Percentiles rank a stretch among this genome's conserved stretches.
Evolutionary conservation across 2,888 invertebrate genomes (phyloP).

Genomic region (Tipula vernalis): DNA sequence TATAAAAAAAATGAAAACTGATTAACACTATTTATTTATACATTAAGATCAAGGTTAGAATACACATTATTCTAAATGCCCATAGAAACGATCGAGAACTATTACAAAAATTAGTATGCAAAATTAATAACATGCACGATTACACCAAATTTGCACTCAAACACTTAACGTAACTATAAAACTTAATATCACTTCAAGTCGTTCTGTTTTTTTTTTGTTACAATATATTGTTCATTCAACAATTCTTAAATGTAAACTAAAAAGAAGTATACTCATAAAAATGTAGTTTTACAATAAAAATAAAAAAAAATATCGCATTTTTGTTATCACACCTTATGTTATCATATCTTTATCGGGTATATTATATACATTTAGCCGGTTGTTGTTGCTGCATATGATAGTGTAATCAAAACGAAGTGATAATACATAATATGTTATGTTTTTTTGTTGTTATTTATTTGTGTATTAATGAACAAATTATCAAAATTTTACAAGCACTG

Average conservation of each 20-base stretch:
- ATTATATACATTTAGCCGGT: not conserved
- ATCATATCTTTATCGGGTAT: slow-evolving; percentile 19
- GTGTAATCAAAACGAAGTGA: not conserved
- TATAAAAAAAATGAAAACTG: not conserved
- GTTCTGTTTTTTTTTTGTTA: too few relatives aligned
- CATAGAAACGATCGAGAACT: not conserved
- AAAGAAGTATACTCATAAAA: not conserved
- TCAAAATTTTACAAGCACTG: not conserved
- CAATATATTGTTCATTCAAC: not conserved
- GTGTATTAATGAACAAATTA: not conserved
- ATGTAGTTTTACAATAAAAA: not conserved
- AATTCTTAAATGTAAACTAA: slow-evolving; percentile 4
- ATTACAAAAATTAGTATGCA: not conserved
- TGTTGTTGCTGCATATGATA: not conserved
- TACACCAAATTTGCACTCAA: not conserved
- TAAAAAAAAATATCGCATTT: slow-evolving; percentile 11
- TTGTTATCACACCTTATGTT: slow-evolving; percentile 20
- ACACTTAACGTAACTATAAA: not conserved
- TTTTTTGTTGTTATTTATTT: not conserved
- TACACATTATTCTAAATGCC: not conserved
- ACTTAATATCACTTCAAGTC: not conserved
- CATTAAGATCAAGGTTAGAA: not conserved
- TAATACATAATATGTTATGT: not conserved
- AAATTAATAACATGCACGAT: not conserved
- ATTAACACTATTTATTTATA: not conserved